A percentile compares a stretch with the other conserved stretches of the same genome.
phyloP scores from a whole-genome alignment of 2,797 vertebrate genomes.

The Schizopygopsis pylzovi region DNA sequence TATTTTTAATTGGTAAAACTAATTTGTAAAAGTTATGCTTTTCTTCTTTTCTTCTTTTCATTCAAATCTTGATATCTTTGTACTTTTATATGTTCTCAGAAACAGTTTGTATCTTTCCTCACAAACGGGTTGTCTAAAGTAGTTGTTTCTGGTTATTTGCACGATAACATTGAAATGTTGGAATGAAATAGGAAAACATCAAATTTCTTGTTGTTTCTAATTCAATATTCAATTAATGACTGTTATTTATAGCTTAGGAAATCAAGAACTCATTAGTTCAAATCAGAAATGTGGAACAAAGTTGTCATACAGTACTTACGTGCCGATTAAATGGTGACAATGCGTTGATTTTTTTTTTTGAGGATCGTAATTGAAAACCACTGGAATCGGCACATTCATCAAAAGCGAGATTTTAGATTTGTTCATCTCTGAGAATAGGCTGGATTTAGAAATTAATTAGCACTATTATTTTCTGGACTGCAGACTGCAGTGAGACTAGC shows the following conservation, averaged over 20 bases:
- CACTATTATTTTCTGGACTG: constrained; percentile 55
- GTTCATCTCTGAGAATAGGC: constrained; percentile 64
- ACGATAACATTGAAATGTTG: constrained; percentile 27
- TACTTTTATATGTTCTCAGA: not conserved
- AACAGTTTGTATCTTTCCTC: constrained; percentile 18
- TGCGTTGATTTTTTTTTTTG: constrained; percentile 39
- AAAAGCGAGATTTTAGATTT: constrained; percentile 59
- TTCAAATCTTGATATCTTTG: not conserved
- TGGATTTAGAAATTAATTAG: constrained; percentile 67
- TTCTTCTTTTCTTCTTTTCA: not conserved
- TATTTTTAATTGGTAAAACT: not conserved
- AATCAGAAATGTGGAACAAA: constrained; percentile 51
- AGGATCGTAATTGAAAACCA: constrained; percentile 64
- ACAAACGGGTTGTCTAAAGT: not conserved
- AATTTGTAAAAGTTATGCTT: not conserved
- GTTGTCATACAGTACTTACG: constrained; percentile 45
- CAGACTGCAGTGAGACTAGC: constrained; percentile 42
- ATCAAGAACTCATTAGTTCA: constrained; percentile 54
- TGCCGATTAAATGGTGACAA: constrained; percentile 56
- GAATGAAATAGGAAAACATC: constrained; percentile 30
- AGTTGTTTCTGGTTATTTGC: constrained; percentile 6
- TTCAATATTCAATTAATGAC: constrained; percentile 32
- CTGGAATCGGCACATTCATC: constrained; percentile 64
- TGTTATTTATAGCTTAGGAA: constrained; percentile 47
- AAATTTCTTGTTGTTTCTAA: constrained; percentile 13